Percentiles rank a stretch among this genome's conserved stretches.
These are phyloP conservation scores for Sinotaia quadrata DNA, from an alignment of 2,888 invertebrate species.

Conservation along the genomic window DNA sequence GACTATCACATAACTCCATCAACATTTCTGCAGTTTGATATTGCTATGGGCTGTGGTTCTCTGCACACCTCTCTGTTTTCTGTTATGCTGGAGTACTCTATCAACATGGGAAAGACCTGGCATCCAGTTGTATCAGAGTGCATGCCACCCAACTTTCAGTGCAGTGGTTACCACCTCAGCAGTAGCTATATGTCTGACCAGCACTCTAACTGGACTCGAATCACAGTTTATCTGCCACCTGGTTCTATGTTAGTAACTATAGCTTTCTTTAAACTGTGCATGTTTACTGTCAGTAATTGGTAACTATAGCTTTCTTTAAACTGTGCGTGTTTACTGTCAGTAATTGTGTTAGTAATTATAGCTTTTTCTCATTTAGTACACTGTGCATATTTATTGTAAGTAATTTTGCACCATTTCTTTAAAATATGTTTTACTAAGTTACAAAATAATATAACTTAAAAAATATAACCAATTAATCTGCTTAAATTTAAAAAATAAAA, in stretches of 20 bases:
- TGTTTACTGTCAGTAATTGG: no score
- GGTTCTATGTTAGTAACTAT: slow-evolving; percentile 67
- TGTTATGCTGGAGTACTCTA: slow-evolving; percentile 71
- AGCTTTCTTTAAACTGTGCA: no score
- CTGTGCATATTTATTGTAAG: no score
- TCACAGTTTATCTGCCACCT: slow-evolving; percentile 69
- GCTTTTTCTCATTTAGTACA: no score
- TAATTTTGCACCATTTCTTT: no score
- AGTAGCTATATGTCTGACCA: slow-evolving; percentile 66
- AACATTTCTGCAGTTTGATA: slow-evolving; percentile 73
- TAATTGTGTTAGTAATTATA: no score
- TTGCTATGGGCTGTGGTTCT: slow-evolving; percentile 71
- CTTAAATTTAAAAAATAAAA: no score
- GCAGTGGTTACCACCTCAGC: slow-evolving; percentile 68
- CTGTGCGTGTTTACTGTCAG: no score
- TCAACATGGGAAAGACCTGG: slow-evolving; percentile 72
- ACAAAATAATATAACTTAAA: no score
- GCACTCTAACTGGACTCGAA: slow-evolving; percentile 70
- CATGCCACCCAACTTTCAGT: slow-evolving; percentile 70
- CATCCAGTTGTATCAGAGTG: slow-evolving; percentile 68
- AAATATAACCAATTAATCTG: no score
- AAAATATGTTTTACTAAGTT: no score
- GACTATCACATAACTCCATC: slow-evolving; percentile 70
- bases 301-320: no score
- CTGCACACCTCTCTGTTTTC: slow-evolving; percentile 62